Evolutionary conservation across 2,797 vertebrate genomes (phyloP).

Genomic region (Onychomys arenicola): DNA sequence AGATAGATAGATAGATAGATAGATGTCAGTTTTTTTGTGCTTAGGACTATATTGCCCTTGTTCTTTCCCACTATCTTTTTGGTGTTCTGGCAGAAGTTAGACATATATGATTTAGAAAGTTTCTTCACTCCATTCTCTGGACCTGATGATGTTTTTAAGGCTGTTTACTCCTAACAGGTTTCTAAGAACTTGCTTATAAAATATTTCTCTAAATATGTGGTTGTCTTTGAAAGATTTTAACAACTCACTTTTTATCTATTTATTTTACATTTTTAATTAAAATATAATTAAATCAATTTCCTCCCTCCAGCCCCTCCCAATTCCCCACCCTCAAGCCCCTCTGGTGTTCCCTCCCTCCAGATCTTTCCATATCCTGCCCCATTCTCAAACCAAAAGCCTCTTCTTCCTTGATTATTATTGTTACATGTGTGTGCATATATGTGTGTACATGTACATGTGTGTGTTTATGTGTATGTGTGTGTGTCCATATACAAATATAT

Average conservation of each 20-base stretch:
- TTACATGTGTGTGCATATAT: neutral
- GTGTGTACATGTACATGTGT: neutral
- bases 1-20: too few species aligned
- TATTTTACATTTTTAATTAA: neutral
- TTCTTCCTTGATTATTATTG: neutral
- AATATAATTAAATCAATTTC: neutral
- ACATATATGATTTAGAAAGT: neutral
- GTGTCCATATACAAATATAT: neutral
- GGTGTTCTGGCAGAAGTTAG: neutral
- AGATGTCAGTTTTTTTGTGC: neutral
- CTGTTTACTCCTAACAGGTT: neutral
- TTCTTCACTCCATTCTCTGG: neutral
- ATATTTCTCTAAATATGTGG: neutral
- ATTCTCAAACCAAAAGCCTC: neutral
- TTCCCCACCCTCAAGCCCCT: neutral
- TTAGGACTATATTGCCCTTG: neutral
- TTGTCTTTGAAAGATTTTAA: conserved; percentile 21
- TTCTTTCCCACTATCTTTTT: neutral
- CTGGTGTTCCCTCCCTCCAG: neutral
- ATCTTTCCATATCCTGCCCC: too few species aligned
- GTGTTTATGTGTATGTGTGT: neutral
- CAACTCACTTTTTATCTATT: neutral
- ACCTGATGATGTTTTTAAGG: neutral
- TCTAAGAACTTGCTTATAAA: conserved; percentile 18
- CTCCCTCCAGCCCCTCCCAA: too few species aligned